A percentile compares a stretch with the other conserved stretches of the same genome.
Conservation (phyloP, 2,113 vertebrate species). For the Shinisaurus crocodilurus region DNA sequence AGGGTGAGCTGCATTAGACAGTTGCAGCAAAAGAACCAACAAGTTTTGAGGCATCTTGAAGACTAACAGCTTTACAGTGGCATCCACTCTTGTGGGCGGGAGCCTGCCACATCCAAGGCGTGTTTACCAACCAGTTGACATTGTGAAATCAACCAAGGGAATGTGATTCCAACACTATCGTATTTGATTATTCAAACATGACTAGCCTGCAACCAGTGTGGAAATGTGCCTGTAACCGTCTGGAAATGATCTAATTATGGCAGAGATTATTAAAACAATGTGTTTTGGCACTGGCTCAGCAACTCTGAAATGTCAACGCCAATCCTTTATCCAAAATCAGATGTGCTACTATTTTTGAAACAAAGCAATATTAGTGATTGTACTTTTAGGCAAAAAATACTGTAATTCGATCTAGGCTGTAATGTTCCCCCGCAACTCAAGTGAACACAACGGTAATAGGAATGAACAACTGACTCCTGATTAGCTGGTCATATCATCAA, state of each 20-base stretch:
- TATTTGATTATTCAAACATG: conserved; percentile 12
- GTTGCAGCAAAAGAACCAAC: neutral
- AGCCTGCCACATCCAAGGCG: neutral
- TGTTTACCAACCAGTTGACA: neutral
- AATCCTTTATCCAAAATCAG: neutral
- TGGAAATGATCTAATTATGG: conserved; percentile 37
- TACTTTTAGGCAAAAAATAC: neutral
- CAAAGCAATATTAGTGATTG: neutral
- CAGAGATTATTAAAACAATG: conserved; percentile 14
- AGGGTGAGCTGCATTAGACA: neutral
- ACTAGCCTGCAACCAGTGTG: conserved; percentile 2
- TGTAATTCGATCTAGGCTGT: neutral
- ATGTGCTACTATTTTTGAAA: neutral
- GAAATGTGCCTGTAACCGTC: neutral
- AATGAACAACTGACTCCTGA: neutral
- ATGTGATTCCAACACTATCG: neutral
- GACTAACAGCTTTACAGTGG: neutral
- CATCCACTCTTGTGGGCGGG: too few species aligned
- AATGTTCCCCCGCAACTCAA: neutral
- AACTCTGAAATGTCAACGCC: neutral
- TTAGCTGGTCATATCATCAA: fast-evolving
- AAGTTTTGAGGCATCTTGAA: neutral
- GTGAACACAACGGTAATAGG: neutral
- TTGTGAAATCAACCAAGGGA: conserved; percentile 17
- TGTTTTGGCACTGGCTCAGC: conserved; percentile 1